Evolutionary conservation across 2,113 vertebrate species (phyloP), one percentile per base, ranked within the genome.

Genomic region (pig (Sus scrofa)): DNA sequence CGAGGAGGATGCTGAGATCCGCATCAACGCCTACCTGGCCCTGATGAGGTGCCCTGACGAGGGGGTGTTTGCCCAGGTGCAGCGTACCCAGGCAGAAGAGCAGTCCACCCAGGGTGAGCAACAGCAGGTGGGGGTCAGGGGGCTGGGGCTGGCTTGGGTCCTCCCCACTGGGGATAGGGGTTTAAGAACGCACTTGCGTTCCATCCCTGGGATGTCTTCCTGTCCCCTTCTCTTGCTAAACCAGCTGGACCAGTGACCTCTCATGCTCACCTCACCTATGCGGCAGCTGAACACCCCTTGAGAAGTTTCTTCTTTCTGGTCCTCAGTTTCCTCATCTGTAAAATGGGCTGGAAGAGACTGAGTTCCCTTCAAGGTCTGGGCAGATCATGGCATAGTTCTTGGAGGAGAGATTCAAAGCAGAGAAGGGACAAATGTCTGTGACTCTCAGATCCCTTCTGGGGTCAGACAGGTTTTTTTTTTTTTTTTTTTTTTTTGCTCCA

Each of bases 91-190:
- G 82, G 98, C 97, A 44, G 97, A 95, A 1, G 99, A 99, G 98
- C 98, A 85, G 15, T 99, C 99, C 94, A 99, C 98, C 94, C 99
- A 99, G 99, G 99, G 99, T 99, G 62, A 87, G 94, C 70, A 94
- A 97, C 68, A 39, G 54, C 3, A 10, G 77, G 12, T 44, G 18
- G 20, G 74, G 22, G 32, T 3, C 7, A 24, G 50, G 86, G n/a
- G 26, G 4, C 7, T 7, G 37, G 54, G 9, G 26, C 56, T 74
- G 56, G 58, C 9, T 10, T 7, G 78, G 26, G 83, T 18, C 2
- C 63, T 27, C 62, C 39, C 8, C 3, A 26, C 15, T 22, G 62
- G 34, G 10, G 4, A 30, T 0, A 4, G 24, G n/a, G 30, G 8
- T 16, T 32, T 13, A 22, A 32, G 70, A 10, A 6, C 37, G 2